phyloP scores from a whole-genome alignment of 2,113 vertebrate species.

The Halichoeres trimaculatus region DNA sequence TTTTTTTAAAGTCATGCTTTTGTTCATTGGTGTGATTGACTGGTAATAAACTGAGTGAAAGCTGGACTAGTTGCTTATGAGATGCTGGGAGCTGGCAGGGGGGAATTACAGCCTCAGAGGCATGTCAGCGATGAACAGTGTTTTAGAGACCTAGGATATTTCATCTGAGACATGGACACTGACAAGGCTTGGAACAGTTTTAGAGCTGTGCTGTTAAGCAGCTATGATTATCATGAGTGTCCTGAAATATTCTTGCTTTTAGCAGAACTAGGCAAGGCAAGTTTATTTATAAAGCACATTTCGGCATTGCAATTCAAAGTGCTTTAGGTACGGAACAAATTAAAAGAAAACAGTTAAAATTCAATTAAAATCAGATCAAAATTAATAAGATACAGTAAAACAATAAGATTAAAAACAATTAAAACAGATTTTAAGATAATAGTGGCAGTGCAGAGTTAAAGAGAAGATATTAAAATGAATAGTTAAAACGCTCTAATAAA shows the following conservation, averaged over 20 bases:
- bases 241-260: not conserved
- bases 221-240: not conserved
- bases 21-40: slow-evolving; percentile 42
- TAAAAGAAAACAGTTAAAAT: too few relatives aligned
- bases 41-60: slow-evolving; percentile 43
- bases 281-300: too few relatives aligned
- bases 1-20: slow-evolving; percentile 30
- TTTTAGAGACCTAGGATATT: not conserved
- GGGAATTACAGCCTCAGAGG: slow-evolving; percentile 21
- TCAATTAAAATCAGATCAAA: too few relatives aligned
- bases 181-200: not conserved
- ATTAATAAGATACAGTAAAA: too few relatives aligned
- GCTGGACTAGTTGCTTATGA: slow-evolving; percentile 45
- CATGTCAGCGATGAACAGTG: not conserved
- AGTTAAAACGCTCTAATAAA: too few relatives aligned
- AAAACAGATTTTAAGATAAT: too few relatives aligned
- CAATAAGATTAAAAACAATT: too few relatives aligned
- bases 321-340: too few relatives aligned
- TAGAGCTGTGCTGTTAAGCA: not conserved
- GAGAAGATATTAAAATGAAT: too few relatives aligned
- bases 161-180: not conserved
- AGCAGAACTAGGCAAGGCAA: not conserved
- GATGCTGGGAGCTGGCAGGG: slow-evolving; percentile 29
- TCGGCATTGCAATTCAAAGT: too few relatives aligned
- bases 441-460: too few relatives aligned